These are phyloP conservation scores for Pangasius djambal DNA, from an alignment of 2,797 vertebrate genomes.

Conservation along the genomic window DNA sequence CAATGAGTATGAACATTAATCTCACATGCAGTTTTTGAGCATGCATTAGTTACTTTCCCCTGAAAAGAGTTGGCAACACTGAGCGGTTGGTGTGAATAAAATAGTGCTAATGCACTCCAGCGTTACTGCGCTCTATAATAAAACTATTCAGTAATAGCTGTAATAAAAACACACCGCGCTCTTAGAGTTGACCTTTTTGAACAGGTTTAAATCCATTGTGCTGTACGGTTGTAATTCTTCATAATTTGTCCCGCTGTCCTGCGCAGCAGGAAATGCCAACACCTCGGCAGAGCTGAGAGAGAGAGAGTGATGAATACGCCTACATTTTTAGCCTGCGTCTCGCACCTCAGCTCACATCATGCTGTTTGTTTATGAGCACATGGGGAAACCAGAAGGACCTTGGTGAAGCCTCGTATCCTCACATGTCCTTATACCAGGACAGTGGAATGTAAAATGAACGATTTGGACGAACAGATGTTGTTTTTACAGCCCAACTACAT, in stretches of 20 bases:
- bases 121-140: neutral
- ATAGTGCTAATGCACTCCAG: neutral
- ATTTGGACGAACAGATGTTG: neutral
- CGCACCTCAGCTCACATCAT: neutral
- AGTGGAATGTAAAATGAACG: neutral
- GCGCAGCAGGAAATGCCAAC: neutral
- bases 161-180: neutral
- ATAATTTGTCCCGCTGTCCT: neutral
- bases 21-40: neutral
- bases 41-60: neutral
- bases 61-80: neutral
- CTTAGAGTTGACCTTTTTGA: neutral
- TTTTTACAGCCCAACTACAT: neutral
- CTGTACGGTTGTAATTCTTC: neutral
- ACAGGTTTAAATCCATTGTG: neutral
- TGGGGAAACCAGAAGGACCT: neutral
- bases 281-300: neutral
- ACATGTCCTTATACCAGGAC: neutral
- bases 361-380: neutral
- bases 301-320: neutral
- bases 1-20: neutral
- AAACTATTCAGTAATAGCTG: neutral
- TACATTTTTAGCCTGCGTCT: conserved; percentile 17
- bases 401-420: conserved; percentile 1
- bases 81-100: neutral